Conservation (phyloP, 2,113 vertebrate genomes). For the Empidonax traillii region DNA sequence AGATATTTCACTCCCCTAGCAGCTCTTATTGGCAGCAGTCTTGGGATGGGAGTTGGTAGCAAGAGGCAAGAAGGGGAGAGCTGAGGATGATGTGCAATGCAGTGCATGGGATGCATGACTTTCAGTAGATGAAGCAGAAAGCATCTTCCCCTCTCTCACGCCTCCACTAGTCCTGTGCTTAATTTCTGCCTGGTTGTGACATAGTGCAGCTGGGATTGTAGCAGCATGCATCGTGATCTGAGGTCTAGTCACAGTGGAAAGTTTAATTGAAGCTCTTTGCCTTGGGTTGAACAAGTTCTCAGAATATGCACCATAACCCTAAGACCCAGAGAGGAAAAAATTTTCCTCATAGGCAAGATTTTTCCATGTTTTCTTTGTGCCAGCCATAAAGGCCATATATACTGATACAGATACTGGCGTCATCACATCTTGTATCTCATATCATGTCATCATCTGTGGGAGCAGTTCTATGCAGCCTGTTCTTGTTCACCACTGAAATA, state of each 20-base stretch:
- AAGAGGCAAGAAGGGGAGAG: rapidly evolving
- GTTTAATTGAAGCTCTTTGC: not conserved
- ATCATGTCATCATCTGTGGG: not conserved
- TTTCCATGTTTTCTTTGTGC: not conserved
- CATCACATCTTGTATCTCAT: not conserved
- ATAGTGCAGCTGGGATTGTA: not conserved
- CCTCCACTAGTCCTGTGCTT: not conserved
- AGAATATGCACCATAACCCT: not conserved
- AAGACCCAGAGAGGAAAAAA: not conserved
- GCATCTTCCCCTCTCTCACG: not conserved
- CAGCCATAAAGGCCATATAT: not conserved
- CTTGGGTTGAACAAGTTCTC: not conserved
- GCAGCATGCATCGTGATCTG: not conserved
- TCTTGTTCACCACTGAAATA: not conserved
- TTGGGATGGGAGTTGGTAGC: not conserved
- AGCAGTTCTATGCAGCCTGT: not conserved
- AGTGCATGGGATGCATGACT: not conserved
- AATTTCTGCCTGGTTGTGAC: not conserved
- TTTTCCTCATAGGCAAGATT: not conserved
- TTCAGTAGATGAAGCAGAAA: not conserved
- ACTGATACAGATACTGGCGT: not conserved
- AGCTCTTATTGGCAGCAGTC: not conserved
- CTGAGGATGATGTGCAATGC: rapidly evolving
- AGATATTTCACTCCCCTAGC: not conserved
- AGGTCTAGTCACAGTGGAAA: not conserved